Evolutionary conservation across 2,888 invertebrate genomes (phyloP).

Genomic region (Stomorhina lunata): DNA sequence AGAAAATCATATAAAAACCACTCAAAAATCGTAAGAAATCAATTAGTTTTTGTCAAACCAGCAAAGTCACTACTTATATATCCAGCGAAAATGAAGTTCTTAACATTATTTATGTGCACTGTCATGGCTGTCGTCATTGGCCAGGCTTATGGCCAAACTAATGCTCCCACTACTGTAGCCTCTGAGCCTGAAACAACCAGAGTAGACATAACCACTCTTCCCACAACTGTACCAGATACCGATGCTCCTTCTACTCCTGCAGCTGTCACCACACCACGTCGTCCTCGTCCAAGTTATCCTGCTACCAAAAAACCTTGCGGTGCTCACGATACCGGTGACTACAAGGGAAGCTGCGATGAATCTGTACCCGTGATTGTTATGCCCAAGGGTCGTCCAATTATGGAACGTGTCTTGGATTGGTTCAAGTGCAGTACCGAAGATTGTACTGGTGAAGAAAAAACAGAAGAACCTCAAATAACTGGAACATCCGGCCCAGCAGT

Average conservation of each 20-base stretch:
- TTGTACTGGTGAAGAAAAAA: too few species aligned
- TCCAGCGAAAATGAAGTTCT: neutral
- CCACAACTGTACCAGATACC: neutral
- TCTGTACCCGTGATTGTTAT: neutral
- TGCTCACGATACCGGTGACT: neutral
- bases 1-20: neutral
- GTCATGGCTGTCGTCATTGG: neutral
- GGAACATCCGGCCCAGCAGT: too few species aligned
- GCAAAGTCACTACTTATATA: too few species aligned
- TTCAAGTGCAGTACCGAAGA: neutral
- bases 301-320: neutral
- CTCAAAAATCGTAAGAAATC: neutral
- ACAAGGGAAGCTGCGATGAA: neutral
- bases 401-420: slow-evolving; percentile 14
- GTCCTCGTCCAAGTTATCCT: too few species aligned
- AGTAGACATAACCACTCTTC: too few species aligned
- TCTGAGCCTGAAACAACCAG: too few species aligned
- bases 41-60: neutral
- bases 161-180: too few species aligned
- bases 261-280: too few species aligned
- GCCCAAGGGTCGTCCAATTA: neutral
- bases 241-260: neutral
- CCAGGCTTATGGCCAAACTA: neutral
- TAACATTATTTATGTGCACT: neutral
- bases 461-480: too few species aligned